Evolutionary conservation across 2,113 vertebrate genomes (phyloP).

Genomic region (Ictalurus punctatus): DNA sequence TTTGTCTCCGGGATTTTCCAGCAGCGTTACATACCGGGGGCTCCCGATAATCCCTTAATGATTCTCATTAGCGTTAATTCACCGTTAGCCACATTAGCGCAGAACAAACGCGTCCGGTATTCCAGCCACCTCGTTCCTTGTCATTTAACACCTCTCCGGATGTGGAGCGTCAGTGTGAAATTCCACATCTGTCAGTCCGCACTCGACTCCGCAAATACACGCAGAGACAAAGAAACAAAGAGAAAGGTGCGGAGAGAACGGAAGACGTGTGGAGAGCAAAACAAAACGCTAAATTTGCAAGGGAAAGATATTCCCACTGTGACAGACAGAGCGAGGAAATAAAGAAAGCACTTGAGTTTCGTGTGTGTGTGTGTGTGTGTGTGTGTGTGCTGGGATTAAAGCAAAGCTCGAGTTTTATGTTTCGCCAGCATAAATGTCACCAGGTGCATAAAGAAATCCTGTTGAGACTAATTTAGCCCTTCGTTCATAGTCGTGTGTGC

Average conservation of each 20-base stretch:
- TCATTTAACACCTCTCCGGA: constrained; percentile 18
- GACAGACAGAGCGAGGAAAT: background rate
- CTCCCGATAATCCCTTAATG: background rate
- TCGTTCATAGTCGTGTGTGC: background rate
- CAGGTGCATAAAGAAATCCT: constrained; percentile 28
- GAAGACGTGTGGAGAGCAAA: background rate
- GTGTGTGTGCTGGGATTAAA: constrained; percentile 16
- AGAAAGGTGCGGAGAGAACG: background rate
- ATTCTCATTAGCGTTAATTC: constrained; percentile 6
- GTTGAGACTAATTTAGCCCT: constrained; percentile 26
- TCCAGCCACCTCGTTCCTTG: background rate
- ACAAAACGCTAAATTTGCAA: background rate
- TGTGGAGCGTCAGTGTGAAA: background rate
- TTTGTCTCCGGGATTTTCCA: too few relatives aligned
- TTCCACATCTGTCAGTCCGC: background rate
- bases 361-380: background rate
- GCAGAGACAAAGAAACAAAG: background rate
- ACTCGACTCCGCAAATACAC: background rate
- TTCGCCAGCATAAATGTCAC: constrained; percentile 19
- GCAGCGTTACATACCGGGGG: background rate
- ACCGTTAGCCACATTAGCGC: background rate
- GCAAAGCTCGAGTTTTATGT: constrained; percentile 21
- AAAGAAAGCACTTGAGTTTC: background rate
- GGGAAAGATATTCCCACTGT: background rate
- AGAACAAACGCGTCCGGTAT: background rate